Conservation (phyloP, 2,888 invertebrate species). For the Calameuta filiformis region DNA sequence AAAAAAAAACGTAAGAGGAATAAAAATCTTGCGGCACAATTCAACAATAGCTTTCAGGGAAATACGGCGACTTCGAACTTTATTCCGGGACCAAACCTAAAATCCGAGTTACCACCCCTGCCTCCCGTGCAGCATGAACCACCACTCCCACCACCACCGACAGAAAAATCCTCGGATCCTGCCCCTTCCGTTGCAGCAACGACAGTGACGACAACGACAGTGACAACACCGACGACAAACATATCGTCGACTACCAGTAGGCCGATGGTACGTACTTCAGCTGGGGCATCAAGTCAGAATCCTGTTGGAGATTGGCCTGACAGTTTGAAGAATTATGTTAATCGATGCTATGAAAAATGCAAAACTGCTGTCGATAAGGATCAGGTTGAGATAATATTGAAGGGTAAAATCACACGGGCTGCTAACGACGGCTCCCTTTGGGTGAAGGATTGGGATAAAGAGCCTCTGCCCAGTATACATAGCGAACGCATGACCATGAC, state of each 20-base stretch:
- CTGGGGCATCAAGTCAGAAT: slow-evolving; percentile 50
- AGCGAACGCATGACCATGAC: slow-evolving; percentile 79
- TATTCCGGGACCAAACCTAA: slow-evolving; percentile 43
- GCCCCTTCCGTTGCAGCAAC: slow-evolving; percentile 70
- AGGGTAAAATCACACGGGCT: slow-evolving; percentile 92
- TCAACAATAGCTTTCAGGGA: slow-evolving; percentile 65
- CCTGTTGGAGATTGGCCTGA: slow-evolving; percentile 82
- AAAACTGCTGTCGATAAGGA: slow-evolving; percentile 90
- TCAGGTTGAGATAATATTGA: slow-evolving; percentile 92
- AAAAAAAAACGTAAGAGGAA: slow-evolving; percentile 85
- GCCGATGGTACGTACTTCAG: slow-evolving; percentile 56
- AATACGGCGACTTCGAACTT: slow-evolving; percentile 40
- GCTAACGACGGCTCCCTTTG: slow-evolving; percentile 88
- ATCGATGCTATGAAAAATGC: slow-evolving; percentile 92
- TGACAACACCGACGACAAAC: slow-evolving; percentile 64
- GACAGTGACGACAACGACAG: slow-evolving; percentile 69
- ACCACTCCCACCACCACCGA: slow-evolving; percentile 69
- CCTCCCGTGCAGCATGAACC: slow-evolving; percentile 68
- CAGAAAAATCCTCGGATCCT: slow-evolving; percentile 52
- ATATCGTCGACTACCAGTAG: slow-evolving; percentile 66
- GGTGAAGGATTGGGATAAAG: slow-evolving; percentile 94
- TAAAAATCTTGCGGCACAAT: slow-evolving; percentile 67
- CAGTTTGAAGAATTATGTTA: slow-evolving; percentile 86
- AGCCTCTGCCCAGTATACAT: slow-evolving; percentile 90
- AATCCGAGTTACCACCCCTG: slow-evolving; percentile 66